Conservation (phyloP, 2,888 invertebrate species). For the Polydrusus cervinus region DNA sequence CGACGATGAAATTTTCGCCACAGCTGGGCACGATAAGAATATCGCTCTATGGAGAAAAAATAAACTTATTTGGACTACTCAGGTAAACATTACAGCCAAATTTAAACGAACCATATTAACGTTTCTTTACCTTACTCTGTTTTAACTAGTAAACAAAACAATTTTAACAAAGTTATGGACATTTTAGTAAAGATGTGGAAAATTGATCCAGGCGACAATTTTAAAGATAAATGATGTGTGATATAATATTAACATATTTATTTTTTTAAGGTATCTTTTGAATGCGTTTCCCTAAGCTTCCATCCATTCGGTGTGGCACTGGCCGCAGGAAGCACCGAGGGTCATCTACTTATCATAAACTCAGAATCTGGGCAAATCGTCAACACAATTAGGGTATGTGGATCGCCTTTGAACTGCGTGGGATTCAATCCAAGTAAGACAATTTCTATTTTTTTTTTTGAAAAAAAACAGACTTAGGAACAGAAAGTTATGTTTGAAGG, state of each 20-base stretch:
- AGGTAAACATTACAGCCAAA: constrained; percentile 79
- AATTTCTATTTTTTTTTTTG: background rate
- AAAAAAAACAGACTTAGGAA: too few relatives aligned
- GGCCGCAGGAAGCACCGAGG: constrained; percentile 92
- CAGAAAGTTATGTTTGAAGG: too few relatives aligned
- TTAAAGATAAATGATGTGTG: too few relatives aligned
- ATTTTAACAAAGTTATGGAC: too few relatives aligned
- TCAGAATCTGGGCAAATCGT: constrained; percentile 90
- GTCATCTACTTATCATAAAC: constrained; percentile 89
- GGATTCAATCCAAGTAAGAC: constrained; percentile 90
- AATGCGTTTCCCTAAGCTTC: constrained; percentile 90
- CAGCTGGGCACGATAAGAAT: constrained; percentile 93
- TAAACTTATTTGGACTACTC: constrained; percentile 89
- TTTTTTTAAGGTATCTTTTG: constrained; percentile 81
- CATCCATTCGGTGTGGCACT: constrained; percentile 91
- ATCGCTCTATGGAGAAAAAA: constrained; percentile 94
- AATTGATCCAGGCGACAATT: too few relatives aligned
- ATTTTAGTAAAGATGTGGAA: too few relatives aligned
- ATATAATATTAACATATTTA: too few relatives aligned
- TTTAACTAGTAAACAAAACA: too few relatives aligned
- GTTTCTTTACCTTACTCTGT: too few relatives aligned
- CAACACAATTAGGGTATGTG: constrained; percentile 89
- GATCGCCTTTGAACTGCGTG: constrained; percentile 89
- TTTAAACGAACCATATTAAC: too few relatives aligned
- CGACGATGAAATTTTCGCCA: constrained; percentile 92